Conservation (phyloP, 2,797 vertebrate species). For the Phoebastria nigripes region DNA sequence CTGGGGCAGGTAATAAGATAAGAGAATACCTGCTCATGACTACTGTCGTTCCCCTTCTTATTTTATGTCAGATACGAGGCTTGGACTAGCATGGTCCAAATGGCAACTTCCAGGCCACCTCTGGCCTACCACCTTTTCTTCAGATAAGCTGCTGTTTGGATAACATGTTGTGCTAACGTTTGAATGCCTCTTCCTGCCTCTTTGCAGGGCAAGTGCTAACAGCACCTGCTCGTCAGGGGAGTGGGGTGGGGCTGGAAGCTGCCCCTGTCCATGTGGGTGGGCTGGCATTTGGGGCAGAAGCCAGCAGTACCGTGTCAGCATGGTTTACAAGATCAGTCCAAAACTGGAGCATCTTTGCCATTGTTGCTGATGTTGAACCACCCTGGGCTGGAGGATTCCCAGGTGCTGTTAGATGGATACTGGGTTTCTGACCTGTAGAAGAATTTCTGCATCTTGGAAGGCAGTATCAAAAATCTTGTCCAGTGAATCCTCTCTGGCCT, state of each 20-base stretch:
- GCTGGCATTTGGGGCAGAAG: not conserved
- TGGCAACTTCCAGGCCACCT: not conserved
- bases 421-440: not conserved
- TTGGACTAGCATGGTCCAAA: not conserved
- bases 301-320: not conserved
- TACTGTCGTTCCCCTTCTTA: not conserved
- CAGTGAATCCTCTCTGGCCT: not conserved
- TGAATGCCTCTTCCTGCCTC: not conserved
- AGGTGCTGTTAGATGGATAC: not conserved
- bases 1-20: conserved; percentile 49
- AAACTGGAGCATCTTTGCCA: not conserved
- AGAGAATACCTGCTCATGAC: not conserved
- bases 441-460: not conserved
- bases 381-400: not conserved
- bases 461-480: not conserved
- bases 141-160: not conserved
- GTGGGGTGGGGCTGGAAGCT: not conserved
- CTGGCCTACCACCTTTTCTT: not conserved
- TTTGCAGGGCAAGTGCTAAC: not conserved
- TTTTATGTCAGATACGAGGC: not conserved
- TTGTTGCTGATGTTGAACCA: not conserved
- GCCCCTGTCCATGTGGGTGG: not conserved
- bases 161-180: not conserved
- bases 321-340: not conserved
- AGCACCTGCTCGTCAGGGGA: not conserved